Conservation (phyloP, 2,113 vertebrate genomes). For the Diadophis punctatus region DNA sequence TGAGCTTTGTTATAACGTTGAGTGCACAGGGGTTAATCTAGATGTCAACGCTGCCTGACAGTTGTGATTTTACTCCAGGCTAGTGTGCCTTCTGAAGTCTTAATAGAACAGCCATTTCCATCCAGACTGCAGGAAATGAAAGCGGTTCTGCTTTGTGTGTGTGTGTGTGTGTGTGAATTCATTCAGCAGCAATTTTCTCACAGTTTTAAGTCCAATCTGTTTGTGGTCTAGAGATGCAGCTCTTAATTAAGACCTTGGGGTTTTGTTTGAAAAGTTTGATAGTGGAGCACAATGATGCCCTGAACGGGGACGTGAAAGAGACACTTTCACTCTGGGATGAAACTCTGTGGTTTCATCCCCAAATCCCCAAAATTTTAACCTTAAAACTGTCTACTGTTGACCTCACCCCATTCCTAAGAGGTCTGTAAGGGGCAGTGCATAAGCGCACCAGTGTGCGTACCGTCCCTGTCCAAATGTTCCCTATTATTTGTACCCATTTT, state of each 20-base stretch:
- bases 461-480: no score
- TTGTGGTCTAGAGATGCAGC: slow-evolving; percentile 70
- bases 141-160: slow-evolving; percentile 74
- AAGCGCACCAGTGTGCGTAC: no score
- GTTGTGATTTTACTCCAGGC: slow-evolving; percentile 72
- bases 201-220: slow-evolving; percentile 74
- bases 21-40: slow-evolving; percentile 76
- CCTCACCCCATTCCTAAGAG: no score
- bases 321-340: no score
- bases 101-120: slow-evolving; percentile 76
- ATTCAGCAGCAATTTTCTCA: slow-evolving; percentile 70
- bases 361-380: no score
- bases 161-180: slow-evolving; percentile 65
- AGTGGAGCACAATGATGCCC: slow-evolving; percentile 38
- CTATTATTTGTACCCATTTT: no score
- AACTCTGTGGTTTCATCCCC: no score
- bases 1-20: slow-evolving; percentile 64
- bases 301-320: slow-evolving; percentile 27
- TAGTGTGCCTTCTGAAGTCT: slow-evolving; percentile 73
- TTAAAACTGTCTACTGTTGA: no score
- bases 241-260: slow-evolving; percentile 63
- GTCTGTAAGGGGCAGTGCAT: no score
- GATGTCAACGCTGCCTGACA: slow-evolving; percentile 74
- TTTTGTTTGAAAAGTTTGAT: slow-evolving; percentile 52
- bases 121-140: slow-evolving; percentile 74